Evolutionary conservation across 2,113 vertebrate species (phyloP).

Genomic region (Scopus umbretta): DNA sequence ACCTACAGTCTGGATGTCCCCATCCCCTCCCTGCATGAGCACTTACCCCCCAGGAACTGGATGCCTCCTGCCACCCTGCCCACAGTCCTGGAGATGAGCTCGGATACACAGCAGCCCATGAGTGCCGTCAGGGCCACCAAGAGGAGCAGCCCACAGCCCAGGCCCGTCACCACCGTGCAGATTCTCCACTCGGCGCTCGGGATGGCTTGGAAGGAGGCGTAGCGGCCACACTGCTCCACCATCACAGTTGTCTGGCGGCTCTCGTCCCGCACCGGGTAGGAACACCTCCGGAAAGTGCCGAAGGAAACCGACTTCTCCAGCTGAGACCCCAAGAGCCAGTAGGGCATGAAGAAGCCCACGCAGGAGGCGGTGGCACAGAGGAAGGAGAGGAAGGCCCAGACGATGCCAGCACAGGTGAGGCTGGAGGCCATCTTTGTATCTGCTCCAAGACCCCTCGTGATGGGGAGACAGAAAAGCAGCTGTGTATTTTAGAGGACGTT

Average conservation of each 20-base stretch:
- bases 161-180: constrained; percentile 90
- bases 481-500: not conserved
- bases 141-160: constrained; percentile 93
- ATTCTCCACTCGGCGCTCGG: constrained; percentile 92
- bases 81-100: constrained; percentile 95
- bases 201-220: constrained; percentile 93
- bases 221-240: constrained; percentile 96
- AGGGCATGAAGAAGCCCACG: constrained; percentile 98
- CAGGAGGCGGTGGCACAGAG: constrained; percentile 88
- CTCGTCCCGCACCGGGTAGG: constrained; percentile 92
- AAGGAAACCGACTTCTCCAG: constrained; percentile 95
- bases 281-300: constrained; percentile 93
- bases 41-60: constrained; percentile 96
- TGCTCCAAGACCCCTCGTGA: not conserved
- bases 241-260: constrained; percentile 89
- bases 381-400: constrained; percentile 93
- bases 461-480: not conserved
- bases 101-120: constrained; percentile 96
- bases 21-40: not conserved
- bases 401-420: constrained; percentile 84
- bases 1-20: not conserved
- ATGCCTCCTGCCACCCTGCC: constrained; percentile 94
- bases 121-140: constrained; percentile 92
- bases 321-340: constrained; percentile 96
- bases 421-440: constrained; percentile 85